Percentiles rank a stretch among this genome's conserved stretches.
These are phyloP conservation scores for Micromys minutus DNA, from an alignment of 2,113 vertebrate species.

Conservation along the genomic window DNA sequence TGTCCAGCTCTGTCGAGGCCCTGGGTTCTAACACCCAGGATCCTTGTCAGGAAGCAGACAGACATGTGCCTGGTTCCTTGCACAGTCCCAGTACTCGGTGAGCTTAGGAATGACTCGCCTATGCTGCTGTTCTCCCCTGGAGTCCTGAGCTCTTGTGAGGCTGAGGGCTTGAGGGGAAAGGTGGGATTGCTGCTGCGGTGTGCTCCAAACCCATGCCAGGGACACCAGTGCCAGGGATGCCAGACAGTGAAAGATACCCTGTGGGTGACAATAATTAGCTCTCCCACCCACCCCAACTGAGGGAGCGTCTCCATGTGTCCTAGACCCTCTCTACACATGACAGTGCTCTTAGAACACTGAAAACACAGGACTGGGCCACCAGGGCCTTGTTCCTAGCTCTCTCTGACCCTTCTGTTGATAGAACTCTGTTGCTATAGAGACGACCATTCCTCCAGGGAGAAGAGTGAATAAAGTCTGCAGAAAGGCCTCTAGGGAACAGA, in stretches of 20 bases:
- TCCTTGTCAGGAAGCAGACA: constrained; percentile 7
- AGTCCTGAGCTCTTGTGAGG: not conserved
- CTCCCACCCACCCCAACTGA: not conserved
- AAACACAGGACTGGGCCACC: not conserved
- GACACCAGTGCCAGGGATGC: not conserved
- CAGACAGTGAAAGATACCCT: not conserved
- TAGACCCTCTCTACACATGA: not conserved
- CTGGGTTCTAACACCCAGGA: not conserved
- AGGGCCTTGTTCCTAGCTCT: not conserved
- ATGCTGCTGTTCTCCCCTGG: not conserved
- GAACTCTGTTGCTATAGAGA: constrained; percentile 64
- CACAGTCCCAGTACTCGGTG: not conserved
- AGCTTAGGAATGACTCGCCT: not conserved
- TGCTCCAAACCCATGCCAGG: constrained; percentile 17
- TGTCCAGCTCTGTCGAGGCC: too few relatives aligned
- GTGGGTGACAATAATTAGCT: not conserved
- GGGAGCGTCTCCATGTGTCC: not conserved
- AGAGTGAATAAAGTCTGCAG: not conserved
- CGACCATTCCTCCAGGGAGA: not conserved
- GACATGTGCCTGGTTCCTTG: not conserved
- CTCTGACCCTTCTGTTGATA: not conserved
- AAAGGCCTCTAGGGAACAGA: not conserved
- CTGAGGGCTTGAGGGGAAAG: not conserved
- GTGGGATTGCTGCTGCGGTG: not conserved
- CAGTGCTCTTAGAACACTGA: not conserved